Evolutionary conservation across 2,113 vertebrate genomes (phyloP).

Genomic region (Guaruba guarouba): DNA sequence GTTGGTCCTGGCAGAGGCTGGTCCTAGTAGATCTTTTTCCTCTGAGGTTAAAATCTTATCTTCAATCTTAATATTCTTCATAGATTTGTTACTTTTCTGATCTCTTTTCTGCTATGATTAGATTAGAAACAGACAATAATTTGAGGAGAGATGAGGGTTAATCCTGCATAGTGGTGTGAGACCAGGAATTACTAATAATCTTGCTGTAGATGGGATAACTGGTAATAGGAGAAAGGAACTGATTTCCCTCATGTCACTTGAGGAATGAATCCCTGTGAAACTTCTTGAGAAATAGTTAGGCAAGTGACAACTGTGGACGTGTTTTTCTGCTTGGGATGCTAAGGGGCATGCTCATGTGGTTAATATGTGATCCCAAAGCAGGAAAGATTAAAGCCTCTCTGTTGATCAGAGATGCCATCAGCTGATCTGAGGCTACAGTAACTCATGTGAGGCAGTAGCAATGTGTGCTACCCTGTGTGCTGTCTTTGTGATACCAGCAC

Average conservation of each 20-base stretch:
- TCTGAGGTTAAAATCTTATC: background rate
- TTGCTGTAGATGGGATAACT: background rate
- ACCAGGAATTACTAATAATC: background rate
- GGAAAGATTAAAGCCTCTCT: background rate
- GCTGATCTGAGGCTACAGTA: background rate
- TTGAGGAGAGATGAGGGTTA: background rate
- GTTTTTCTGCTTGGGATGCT: background rate
- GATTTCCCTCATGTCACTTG: background rate
- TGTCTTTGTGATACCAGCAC: background rate
- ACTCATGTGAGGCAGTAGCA: background rate
- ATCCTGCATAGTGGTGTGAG: background rate
- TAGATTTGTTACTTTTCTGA: background rate
- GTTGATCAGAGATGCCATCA: conserved; percentile 35
- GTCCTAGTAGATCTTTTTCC: background rate
- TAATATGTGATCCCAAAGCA: background rate
- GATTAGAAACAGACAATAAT: background rate
- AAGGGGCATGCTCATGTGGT: background rate
- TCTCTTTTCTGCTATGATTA: background rate
- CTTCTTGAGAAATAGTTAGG: background rate
- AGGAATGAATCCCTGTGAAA: background rate
- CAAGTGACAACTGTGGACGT: background rate
- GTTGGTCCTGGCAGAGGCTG: background rate
- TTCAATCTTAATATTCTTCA: background rate
- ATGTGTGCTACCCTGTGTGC: background rate
- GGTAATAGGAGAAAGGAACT: background rate